Evolutionary conservation across 2,113 vertebrate genomes (phyloP), one percentile per base, ranked within the genome.

Genomic region (Leptobrachium ailaonicum): DNA sequence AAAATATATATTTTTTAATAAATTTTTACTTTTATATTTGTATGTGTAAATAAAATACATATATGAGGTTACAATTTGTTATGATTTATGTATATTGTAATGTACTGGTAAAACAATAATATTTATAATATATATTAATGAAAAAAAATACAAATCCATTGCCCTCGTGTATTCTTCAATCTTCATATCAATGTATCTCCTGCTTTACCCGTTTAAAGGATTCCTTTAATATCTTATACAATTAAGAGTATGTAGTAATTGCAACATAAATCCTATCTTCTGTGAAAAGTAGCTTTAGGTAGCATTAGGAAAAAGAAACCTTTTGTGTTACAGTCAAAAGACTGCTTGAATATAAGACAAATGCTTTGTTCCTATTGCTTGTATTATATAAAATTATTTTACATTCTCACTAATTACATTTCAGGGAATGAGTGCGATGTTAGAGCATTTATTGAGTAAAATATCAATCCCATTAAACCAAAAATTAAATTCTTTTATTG

Each of bases 391-490:
- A 73, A 64, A 73, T 73, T 8, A 41, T 9, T 73, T 20, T 67
- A 73, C 71, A 67, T 58, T 32, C 62, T 67, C 56, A 50, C 54
- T 78, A 78, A 78, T 78, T 77, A 77, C n/a, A 71, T 63, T 71
- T 78, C 62, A 41, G 32, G 42, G 43, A 40, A 70, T 60, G 71
- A 71, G 60, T 78, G 54, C 71, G 45, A 71, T 54, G 9, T 11
- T 41, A 66, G 47, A 12, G 68, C 76, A 32, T 78, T 71, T 78
- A 78, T 58, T 80, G 68, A 67, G 62, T 67, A 80, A 80, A 73
- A 78, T 78, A 67, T 74, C 60, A 73, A 67, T 50, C 66, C 41
- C 32, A 66, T 73, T 80, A 73, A 54, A 81, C 60, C 12, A 73
- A 69, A 43, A 47, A 68, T 73, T 80, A 67, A 32, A 69, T 47